phyloP scores from a whole-genome alignment of 2,888 invertebrate genomes.

The Cinara cedri region DNA sequence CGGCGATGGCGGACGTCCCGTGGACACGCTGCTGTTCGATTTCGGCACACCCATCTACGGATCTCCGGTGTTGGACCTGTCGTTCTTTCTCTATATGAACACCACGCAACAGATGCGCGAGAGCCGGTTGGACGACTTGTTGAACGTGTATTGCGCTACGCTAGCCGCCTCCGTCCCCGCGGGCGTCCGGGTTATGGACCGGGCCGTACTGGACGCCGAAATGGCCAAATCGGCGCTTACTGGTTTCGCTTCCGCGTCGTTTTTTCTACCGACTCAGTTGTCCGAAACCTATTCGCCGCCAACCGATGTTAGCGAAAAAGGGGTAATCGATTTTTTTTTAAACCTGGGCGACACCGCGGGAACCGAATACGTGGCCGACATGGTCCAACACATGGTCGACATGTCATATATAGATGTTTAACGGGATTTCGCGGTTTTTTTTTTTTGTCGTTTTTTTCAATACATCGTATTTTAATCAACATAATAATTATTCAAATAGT shows the following conservation, averaged over 20 bases:
- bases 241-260: slow-evolving; percentile 57
- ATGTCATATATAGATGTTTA: slow-evolving; percentile 60
- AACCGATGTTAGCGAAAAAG: no score
- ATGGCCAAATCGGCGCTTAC: slow-evolving; percentile 19
- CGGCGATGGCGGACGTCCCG: slow-evolving; percentile 23
- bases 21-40: slow-evolving; percentile 58
- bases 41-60: slow-evolving; percentile 63
- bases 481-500: no score
- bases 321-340: no score
- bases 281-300: no score
- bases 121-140: slow-evolving; percentile 69
- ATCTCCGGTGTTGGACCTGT: slow-evolving; percentile 68
- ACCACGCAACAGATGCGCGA: slow-evolving; percentile 68
- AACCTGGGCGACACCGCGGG: no score
- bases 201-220: background rate
- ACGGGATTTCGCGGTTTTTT: no score
- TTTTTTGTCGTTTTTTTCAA: no score
- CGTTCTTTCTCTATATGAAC: slow-evolving; percentile 71
- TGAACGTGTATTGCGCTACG: slow-evolving; percentile 69
- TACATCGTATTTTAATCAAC: no score
- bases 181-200: background rate
- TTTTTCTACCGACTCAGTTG: slow-evolving; percentile 59
- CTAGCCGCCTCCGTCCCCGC: slow-evolving; percentile 62
- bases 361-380: slow-evolving; percentile 43
- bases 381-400: slow-evolving; percentile 59